phyloP scores from a whole-genome alignment of 2,888 invertebrate species.

The Bursaphelenchus okinawaensis region DNA sequence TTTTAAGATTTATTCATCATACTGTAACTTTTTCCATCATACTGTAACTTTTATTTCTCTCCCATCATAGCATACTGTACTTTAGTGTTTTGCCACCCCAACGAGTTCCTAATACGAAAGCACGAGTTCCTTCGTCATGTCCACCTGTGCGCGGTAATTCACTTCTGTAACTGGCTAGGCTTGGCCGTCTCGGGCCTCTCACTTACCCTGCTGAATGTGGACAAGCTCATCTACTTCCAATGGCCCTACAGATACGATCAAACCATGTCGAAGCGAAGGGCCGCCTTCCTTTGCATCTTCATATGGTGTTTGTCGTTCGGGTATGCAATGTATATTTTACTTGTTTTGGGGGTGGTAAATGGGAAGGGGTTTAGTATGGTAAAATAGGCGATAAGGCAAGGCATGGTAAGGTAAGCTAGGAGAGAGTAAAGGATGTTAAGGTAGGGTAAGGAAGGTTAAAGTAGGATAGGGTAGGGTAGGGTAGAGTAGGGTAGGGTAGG shows the following conservation, averaged over 20 bases:
- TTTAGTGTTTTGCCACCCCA: slow-evolving; percentile 55
- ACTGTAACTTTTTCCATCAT: too few species aligned
- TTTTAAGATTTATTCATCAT: too few species aligned
- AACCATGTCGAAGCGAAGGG: slow-evolving; percentile 55
- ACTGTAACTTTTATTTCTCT: background rate
- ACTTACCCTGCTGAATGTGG: slow-evolving; percentile 53
- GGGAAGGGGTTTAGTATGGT: too few species aligned
- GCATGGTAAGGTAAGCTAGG: background rate
- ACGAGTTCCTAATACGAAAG: slow-evolving; percentile 55
- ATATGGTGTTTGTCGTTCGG: slow-evolving; percentile 55
- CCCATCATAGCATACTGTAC: background rate
- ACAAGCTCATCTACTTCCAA: slow-evolving; percentile 56
- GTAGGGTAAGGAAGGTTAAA: background rate
- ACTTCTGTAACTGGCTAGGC: slow-evolving; percentile 56
- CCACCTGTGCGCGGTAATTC: slow-evolving; percentile 47
- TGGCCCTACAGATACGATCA: slow-evolving; percentile 55
- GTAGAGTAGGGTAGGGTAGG: too few species aligned
- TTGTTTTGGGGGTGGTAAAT: background rate
- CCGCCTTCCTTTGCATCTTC: slow-evolving; percentile 44
- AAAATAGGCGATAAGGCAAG: too few species aligned
- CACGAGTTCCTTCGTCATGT: slow-evolving; percentile 51
- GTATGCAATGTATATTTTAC: slow-evolving; percentile 31
- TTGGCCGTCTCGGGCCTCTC: slow-evolving; percentile 55
- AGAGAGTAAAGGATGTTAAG: background rate
- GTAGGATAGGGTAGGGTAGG: too few species aligned